These are phyloP conservation scores for Sciaenops ocellatus DNA, from an alignment of 2,797 vertebrate species.

Conservation along the genomic window DNA sequence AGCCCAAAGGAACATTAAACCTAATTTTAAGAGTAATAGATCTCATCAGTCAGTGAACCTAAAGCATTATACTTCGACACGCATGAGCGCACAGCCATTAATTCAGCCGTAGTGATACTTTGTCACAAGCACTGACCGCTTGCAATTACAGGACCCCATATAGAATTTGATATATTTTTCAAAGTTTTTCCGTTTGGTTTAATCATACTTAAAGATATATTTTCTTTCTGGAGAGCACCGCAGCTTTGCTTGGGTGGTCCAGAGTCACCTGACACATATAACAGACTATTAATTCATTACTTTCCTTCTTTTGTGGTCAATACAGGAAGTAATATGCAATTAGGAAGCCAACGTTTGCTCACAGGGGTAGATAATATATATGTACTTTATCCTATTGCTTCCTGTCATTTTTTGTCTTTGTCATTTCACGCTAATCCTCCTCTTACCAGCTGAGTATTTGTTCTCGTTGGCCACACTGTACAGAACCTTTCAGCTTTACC, in stretches of 20 bases:
- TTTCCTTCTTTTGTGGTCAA: constrained; percentile 28
- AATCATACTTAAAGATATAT: constrained; percentile 37
- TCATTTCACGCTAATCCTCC: constrained; percentile 55
- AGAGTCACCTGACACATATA: constrained; percentile 1
- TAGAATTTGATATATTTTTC: constrained; percentile 46
- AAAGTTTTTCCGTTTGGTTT: constrained; percentile 51
- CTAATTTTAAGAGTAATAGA: constrained; percentile 86
- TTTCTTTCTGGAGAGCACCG: constrained; percentile 1
- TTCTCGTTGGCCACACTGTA: constrained; percentile 47
- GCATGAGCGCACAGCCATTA: constrained; percentile 75
- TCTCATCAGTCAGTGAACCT: constrained; percentile 86
- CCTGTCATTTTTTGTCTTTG: constrained; percentile 17
- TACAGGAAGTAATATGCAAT: constrained; percentile 24
- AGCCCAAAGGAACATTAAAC: constrained; percentile 84
- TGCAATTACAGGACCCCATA: constrained; percentile 60
- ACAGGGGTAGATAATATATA: constrained; percentile 21
- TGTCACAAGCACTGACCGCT: constrained; percentile 72
- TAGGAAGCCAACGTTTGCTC: constrained; percentile 18
- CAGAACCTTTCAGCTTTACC: constrained; percentile 47
- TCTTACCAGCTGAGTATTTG: constrained; percentile 42
- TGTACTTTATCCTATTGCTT: constrained; percentile 25
- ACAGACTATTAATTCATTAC: constrained; percentile 30
- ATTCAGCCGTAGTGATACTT: constrained; percentile 76
- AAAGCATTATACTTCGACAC: constrained; percentile 76
- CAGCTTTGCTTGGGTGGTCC: constrained; percentile 22